Conservation (phyloP, 2,797 vertebrate genomes). For the Phrynocephalus forsythii region DNA sequence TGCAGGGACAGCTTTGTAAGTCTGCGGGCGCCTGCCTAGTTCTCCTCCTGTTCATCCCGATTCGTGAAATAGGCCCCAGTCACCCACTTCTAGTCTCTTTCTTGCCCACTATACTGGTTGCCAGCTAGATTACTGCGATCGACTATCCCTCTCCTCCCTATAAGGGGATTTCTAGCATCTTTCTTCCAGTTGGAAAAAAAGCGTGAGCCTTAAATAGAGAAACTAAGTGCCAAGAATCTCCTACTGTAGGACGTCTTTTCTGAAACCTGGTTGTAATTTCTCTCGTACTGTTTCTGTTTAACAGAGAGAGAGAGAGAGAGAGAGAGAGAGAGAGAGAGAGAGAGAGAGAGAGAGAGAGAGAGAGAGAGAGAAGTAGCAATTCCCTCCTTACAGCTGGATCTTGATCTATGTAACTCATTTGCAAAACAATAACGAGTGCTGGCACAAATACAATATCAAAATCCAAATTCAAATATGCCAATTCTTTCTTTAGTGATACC, state of each 20-base stretch:
- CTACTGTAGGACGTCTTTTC: not conserved
- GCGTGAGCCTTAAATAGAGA: not conserved
- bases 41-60: not conserved
- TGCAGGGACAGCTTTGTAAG: not conserved
- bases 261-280: not conserved
- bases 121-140: not conserved
- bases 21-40: not conserved
- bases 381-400: not conserved
- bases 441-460: not conserved
- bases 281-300: too few relatives aligned
- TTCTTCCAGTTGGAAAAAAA: slow-evolving; percentile 14
- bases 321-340: not conserved
- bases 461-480: too few relatives aligned
- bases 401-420: not conserved
- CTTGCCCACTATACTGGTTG: too few relatives aligned
- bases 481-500: rapidly evolving
- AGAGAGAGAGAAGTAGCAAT: not conserved
- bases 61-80: not conserved
- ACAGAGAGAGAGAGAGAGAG: too few relatives aligned
- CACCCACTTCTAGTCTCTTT: not conserved
- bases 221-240: not conserved
- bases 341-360: too few relatives aligned
- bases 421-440: too few relatives aligned
- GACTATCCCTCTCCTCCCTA: rapidly evolving
- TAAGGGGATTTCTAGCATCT: not conserved